These are phyloP conservation scores for Ovis canadensis DNA, from an alignment of 2,113 vertebrate species.

Conservation along the genomic window DNA sequence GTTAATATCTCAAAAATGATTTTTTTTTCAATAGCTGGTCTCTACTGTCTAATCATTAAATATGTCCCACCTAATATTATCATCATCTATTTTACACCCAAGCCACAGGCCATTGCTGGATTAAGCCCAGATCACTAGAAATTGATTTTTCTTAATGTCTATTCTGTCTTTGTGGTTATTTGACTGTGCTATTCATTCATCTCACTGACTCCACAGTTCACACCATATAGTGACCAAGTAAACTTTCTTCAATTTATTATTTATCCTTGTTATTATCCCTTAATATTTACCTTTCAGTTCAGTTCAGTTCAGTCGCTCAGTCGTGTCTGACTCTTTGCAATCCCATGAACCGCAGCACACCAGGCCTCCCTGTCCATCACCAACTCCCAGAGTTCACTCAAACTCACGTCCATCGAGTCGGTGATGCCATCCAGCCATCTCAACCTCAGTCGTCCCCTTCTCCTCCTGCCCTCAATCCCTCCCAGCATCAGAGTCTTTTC, in stretches of 20 bases:
- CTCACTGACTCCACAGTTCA: not conserved
- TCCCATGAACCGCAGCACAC: accelerated
- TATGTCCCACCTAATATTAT: not conserved
- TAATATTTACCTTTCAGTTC: not conserved
- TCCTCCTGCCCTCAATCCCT: not conserved
- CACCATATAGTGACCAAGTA: not conserved
- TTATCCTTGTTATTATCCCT: not conserved
- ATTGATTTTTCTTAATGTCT: not conserved
- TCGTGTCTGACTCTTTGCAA: accelerated
- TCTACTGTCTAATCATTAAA: not conserved
- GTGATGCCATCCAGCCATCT: not conserved
- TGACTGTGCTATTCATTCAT: not conserved
- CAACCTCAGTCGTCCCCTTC: not conserved
- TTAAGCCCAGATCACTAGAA: not conserved
- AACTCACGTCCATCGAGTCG: accelerated
- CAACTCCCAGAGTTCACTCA: not conserved
- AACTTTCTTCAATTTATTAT: not conserved
- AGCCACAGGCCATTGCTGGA: not conserved
- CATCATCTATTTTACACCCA: not conserved
- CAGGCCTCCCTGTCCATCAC: not conserved
- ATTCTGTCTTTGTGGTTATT: not conserved
- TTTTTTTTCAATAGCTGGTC: not conserved
- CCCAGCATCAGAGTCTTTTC: not conserved
- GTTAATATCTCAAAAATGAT: not conserved
- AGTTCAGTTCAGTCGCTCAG: not conserved